Percentiles rank a stretch among this genome's conserved stretches.
Conservation (phyloP, 2,888 invertebrate species). For the Dynastes maya region DNA sequence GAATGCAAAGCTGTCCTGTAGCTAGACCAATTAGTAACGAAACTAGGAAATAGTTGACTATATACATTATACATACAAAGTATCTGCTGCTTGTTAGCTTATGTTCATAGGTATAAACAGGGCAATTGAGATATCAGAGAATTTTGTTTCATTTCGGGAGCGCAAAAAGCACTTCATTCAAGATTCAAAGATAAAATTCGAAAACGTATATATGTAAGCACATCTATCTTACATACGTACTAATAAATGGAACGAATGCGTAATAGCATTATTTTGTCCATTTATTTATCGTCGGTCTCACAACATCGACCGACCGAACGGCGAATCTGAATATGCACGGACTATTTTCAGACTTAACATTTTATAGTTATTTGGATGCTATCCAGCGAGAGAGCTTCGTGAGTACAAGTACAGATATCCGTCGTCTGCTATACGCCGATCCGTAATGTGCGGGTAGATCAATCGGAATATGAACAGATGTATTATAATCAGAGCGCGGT, state of each 20-base stretch:
- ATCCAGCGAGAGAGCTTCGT: slow-evolving; percentile 30
- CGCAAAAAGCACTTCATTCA: neutral
- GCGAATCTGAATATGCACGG: slow-evolving; percentile 34
- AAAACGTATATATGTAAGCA: too few relatives aligned
- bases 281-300: neutral
- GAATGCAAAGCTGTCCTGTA: too few relatives aligned
- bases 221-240: neutral
- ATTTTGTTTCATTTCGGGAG: neutral
- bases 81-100: too few relatives aligned
- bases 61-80: too few relatives aligned
- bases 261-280: slow-evolving; percentile 5
- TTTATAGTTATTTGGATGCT: slow-evolving; percentile 52
- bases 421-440: neutral
- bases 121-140: neutral
- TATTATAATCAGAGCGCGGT: too few relatives aligned
- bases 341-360: slow-evolving; percentile 51
- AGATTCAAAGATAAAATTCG: neutral
- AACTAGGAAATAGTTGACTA: too few relatives aligned
- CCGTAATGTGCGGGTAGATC: neutral
- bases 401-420: neutral
- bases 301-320: neutral
- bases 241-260: neutral
- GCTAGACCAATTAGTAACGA: too few relatives aligned
- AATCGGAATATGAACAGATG: neutral
- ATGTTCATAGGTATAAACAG: too few relatives aligned